Evolutionary conservation across 2,113 vertebrate genomes (phyloP), one percentile per base, ranked within the genome.

Genomic region (Eulemur rufifrons): DNA sequence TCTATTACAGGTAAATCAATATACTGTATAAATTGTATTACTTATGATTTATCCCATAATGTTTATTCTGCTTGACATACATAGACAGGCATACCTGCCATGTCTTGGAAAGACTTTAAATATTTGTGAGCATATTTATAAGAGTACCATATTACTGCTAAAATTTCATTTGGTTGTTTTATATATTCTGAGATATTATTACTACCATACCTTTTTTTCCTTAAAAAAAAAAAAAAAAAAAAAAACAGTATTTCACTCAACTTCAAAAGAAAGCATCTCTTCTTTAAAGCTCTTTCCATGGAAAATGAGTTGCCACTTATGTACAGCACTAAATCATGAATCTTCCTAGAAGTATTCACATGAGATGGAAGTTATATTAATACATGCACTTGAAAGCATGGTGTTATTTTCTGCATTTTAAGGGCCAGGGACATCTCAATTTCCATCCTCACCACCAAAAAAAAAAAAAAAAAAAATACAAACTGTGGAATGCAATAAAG

Each of bases 1-100:
- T 95, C 78, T 90, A n/a, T 85, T 56, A 82, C 39, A 93, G 37
- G 29, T 2, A 90, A 4, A 92, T 69, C 64, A 93, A 94, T 27
- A 90, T 0, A 61, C 27, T 96, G 2, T 87, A 12, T 90, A 97
- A 93, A 71, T 34, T 90, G 5, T 27, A 92, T 25, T 66, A 90
- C 54, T 98, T 87, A 74, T 47, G 8, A 18, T 95, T 73, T 92
- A 96, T 42, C 63, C 12, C 20, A 64, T 18, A 3, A 0, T 47
- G 47, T 59, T 88, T 86, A 90, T 21, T 86, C n/a, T 56, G 39
- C 3, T 32, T 90, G 71, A 87, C 32, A 84, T 77, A 90, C 89
- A 11, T 69, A 34, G 29, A 82, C 1, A 87, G 9, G 92, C 78
- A 95, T 61, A 27, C 18, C 81, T 18, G 14, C 7, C 59, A 71